Evolutionary conservation across 2,113 vertebrate genomes (phyloP).

Genomic region (Ploceus nigricollis): DNA sequence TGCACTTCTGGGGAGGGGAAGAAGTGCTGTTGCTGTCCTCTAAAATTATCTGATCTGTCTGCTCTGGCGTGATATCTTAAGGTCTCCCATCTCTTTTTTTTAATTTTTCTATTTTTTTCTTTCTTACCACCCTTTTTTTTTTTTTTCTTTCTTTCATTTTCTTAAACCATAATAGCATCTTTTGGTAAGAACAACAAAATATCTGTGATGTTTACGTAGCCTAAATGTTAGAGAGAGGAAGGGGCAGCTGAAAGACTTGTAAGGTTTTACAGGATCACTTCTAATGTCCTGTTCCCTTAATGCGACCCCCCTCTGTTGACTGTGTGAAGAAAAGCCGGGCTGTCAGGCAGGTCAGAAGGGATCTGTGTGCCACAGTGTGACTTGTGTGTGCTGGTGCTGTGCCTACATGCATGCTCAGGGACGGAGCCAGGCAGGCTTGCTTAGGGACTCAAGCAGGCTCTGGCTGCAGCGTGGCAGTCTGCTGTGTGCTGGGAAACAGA

Average conservation of each 20-base stretch:
- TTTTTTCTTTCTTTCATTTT: neutral
- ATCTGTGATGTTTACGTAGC: neutral
- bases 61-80: neutral
- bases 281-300: neutral
- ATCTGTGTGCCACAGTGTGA: neutral
- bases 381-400: neutral
- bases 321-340: neutral
- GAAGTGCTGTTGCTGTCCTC: neutral
- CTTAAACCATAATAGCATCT: neutral
- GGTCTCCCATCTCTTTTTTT: neutral
- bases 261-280: neutral
- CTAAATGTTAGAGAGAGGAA: neutral
- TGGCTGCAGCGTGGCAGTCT: neutral
- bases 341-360: neutral
- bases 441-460: neutral
- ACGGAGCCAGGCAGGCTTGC: accelerated
- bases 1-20: neutral
- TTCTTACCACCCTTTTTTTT: neutral
- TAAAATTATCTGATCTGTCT: conserved; percentile 1
- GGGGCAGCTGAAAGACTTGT: neutral
- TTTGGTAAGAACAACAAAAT: neutral
- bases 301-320: neutral
- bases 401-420: neutral
- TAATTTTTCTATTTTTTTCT: too few species aligned
- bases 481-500: neutral